Conservation (phyloP, 2,797 vertebrate genomes). For the Cheirogaleus major region DNA sequence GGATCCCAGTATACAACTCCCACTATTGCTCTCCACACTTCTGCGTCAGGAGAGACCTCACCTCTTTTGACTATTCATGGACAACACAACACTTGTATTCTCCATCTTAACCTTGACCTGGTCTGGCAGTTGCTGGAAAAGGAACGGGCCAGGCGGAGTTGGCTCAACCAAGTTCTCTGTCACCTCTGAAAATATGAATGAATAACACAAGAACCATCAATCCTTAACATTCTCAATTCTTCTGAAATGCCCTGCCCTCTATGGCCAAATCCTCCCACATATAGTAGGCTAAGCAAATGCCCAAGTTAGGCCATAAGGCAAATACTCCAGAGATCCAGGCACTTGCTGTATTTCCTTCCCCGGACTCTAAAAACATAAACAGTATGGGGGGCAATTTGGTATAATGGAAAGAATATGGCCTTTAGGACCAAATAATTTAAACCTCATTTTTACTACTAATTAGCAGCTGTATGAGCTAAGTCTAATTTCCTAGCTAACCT, state of each 20-base stretch:
- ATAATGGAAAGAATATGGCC: neutral
- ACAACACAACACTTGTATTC: slow-evolving; percentile 94
- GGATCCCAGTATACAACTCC: neutral
- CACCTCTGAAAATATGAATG: slow-evolving; percentile 65
- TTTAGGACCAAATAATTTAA: slow-evolving; percentile 7
- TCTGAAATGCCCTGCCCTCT: neutral
- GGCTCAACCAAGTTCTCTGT: slow-evolving; percentile 60
- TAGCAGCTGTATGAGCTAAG: neutral
- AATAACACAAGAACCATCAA: neutral
- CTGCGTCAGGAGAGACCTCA: slow-evolving; percentile 71
- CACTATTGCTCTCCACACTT: neutral
- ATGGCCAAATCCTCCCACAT: slow-evolving; percentile 15
- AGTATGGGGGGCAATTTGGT: neutral
- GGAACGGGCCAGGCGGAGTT: slow-evolving; percentile 79
- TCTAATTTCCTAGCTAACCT: neutral
- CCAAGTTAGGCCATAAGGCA: neutral
- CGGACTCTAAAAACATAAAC: neutral
- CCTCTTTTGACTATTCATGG: slow-evolving; percentile 98
- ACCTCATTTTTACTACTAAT: neutral
- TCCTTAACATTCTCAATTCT: slow-evolving; percentile 4
- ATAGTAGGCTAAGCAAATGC: slow-evolving; percentile 39
- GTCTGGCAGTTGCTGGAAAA: slow-evolving; percentile 88
- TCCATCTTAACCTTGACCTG: slow-evolving; percentile 94
- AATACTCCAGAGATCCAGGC: slow-evolving; percentile 16
- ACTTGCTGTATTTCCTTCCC: neutral